A percentile compares a stretch with the other conserved stretches of the same genome.
Evolutionary conservation across 1,140 invertebrate genomes (phyloP).

Genomic region (Ruditapes philippinarum): DNA sequence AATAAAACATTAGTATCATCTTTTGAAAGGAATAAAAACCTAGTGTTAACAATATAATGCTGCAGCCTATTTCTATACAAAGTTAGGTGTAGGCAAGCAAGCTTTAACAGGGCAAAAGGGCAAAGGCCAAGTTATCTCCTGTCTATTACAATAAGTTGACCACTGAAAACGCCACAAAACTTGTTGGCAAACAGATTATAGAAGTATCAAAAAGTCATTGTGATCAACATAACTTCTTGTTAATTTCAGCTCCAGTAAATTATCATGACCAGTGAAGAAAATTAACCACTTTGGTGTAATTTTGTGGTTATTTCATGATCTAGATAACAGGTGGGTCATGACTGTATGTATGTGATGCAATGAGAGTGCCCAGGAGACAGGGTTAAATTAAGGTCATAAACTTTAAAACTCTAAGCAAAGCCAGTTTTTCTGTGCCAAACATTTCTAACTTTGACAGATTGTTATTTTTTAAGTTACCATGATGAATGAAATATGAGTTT

Average conservation of each 20-base stretch:
- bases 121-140: background rate
- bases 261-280: slow-evolving; percentile 13
- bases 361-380: background rate
- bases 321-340: slow-evolving; percentile 41
- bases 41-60: slow-evolving; percentile 33
- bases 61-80: background rate
- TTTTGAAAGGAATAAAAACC: slow-evolving; percentile 56
- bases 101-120: background rate
- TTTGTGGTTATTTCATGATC: slow-evolving; percentile 14
- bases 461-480: too few species aligned
- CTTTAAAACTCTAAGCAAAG: too few species aligned
- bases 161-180: background rate
- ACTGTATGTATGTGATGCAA: slow-evolving; percentile 15
- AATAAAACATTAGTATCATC: slow-evolving; percentile 37
- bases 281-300: slow-evolving; percentile 24
- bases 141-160: slow-evolving; percentile 23
- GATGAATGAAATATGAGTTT: too few species aligned
- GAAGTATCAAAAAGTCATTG: slow-evolving; percentile 40
- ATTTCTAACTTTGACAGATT: too few species aligned
- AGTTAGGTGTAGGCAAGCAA: slow-evolving; percentile 55
- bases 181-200: slow-evolving; percentile 9
- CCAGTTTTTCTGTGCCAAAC: too few species aligned
- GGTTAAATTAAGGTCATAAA: slow-evolving; percentile 46
- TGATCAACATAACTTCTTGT: slow-evolving; percentile 14
- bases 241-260: slow-evolving; percentile 26